Evolutionary conservation across 2,888 invertebrate species (phyloP).

Genomic region (Petrolisthes manimaculis): DNA sequence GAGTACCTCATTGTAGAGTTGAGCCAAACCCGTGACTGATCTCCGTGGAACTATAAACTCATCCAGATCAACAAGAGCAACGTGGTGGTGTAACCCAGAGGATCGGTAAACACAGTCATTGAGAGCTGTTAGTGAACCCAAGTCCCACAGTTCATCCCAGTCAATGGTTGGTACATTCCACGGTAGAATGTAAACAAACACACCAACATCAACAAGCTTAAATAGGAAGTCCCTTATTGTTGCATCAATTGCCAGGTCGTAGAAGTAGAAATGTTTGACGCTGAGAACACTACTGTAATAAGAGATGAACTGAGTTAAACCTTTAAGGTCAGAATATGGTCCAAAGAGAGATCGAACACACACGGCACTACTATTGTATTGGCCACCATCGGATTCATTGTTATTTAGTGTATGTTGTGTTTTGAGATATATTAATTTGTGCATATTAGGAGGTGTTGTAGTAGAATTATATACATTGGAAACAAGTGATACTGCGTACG

Average conservation of each 20-base stretch:
- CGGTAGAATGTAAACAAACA: constrained; percentile 36
- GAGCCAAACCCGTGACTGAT: background rate
- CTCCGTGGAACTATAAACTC: constrained; percentile 55
- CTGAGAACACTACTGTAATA: constrained; percentile 66
- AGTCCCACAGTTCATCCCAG: constrained; percentile 54
- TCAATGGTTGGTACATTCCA: constrained; percentile 55
- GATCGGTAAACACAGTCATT: constrained; percentile 61
- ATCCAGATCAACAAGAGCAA: constrained; percentile 56
- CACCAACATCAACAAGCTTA: background rate
- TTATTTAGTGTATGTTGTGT: background rate
- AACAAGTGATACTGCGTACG: constrained; percentile 65
- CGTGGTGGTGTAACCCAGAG: constrained; percentile 17
- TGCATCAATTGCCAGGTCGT: constrained; percentile 42
- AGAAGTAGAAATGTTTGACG: constrained; percentile 56
- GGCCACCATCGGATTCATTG: background rate
- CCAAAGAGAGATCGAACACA: constrained; percentile 68
- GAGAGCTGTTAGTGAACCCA: constrained; percentile 48
- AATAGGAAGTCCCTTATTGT: constrained; percentile 11
- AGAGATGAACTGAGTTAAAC: constrained; percentile 67
- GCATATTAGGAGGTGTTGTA: constrained; percentile 66
- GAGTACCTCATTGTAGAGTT: constrained; percentile 38
- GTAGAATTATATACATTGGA: too few relatives aligned
- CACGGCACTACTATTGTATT: constrained; percentile 62
- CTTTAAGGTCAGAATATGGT: constrained; percentile 66
- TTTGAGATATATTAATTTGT: constrained; percentile 66